Evolutionary conservation across 30 jellyfish, hydroid and myxozoan genomes (phyloP).

Genomic region (Cassiopea xamachana): DNA sequence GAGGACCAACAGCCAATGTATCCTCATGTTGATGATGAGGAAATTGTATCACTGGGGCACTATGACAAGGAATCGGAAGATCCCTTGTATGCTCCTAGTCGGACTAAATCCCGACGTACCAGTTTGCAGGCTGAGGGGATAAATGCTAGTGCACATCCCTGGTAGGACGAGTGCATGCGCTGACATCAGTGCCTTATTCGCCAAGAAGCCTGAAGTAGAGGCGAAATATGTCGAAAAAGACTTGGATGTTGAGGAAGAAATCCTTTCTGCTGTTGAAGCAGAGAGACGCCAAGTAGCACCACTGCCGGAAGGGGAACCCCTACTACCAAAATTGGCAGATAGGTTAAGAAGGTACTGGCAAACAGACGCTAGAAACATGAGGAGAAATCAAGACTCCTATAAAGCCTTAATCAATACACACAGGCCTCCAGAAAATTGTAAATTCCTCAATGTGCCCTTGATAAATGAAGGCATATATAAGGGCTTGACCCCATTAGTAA

Average conservation of each 20-base stretch:
- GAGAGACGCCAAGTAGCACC: not conserved
- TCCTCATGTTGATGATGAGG: not conserved
- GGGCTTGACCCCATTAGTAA: too few relatives aligned
- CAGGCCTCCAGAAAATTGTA: not conserved
- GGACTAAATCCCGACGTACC: slow-evolving; percentile 10
- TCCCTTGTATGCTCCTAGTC: not conserved
- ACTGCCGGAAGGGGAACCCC: not conserved
- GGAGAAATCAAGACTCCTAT: not conserved
- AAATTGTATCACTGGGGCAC: not conserved
- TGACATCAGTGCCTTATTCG: not conserved
- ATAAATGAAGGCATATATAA: too few relatives aligned
- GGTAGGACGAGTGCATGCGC: slow-evolving; percentile 7
- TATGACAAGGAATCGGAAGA: not conserved
- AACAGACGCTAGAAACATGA: not conserved
- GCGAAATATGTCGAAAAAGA: not conserved
- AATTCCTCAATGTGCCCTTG: too few relatives aligned
- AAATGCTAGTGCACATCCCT: not conserved
- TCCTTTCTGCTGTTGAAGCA: too few relatives aligned
- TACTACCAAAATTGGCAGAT: not conserved
- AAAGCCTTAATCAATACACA: not conserved
- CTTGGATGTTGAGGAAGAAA: not conserved
- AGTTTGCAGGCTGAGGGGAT: slow-evolving; percentile 6
- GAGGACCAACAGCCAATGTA: not conserved
- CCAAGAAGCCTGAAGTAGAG: not conserved
- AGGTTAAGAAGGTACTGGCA: slow-evolving; percentile 11